Evolutionary conservation across 2,113 vertebrate species (phyloP).

Genomic region (Pterocles gutturalis): DNA sequence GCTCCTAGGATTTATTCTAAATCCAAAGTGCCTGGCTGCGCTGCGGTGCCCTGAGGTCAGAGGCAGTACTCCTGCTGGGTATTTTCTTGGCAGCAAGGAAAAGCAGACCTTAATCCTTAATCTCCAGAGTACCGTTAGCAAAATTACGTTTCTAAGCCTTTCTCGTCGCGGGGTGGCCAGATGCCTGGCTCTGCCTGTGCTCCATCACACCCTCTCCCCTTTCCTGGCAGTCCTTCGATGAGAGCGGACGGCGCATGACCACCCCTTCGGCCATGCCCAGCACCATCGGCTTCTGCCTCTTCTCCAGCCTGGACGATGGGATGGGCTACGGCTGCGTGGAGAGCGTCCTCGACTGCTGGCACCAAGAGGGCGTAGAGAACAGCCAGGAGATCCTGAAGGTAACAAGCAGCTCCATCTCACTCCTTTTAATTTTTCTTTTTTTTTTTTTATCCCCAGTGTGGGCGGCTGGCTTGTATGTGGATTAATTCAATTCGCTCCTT

Average conservation of each 20-base stretch:
- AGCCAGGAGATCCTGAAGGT: constrained; percentile 93
- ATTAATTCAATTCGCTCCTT: no score
- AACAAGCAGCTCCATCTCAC: not conserved
- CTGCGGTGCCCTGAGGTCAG: not conserved
- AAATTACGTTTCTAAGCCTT: not conserved
- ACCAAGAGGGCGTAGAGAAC: constrained; percentile 92
- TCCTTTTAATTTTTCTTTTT: no score
- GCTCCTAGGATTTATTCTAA: accelerated
- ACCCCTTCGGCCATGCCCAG: constrained; percentile 81
- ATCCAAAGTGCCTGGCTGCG: accelerated
- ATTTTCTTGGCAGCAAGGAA: not conserved
- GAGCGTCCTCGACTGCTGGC: constrained; percentile 88
- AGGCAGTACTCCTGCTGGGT: accelerated
- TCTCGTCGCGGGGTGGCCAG: not conserved
- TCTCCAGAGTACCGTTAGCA: not conserved
- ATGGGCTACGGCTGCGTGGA: constrained; percentile 87
- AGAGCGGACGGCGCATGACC: constrained; percentile 86
- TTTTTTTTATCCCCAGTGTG: no score
- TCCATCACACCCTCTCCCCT: not conserved
- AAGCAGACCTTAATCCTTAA: not conserved
- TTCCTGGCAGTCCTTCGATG: constrained; percentile 87
- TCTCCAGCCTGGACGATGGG: constrained; percentile 92
- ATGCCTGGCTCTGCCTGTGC: not conserved
- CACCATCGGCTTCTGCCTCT: constrained; percentile 84
- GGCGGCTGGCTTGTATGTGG: no score